phyloP scores from a whole-genome alignment of 2,797 vertebrate species.

The Scyliorhinus canicula region DNA sequence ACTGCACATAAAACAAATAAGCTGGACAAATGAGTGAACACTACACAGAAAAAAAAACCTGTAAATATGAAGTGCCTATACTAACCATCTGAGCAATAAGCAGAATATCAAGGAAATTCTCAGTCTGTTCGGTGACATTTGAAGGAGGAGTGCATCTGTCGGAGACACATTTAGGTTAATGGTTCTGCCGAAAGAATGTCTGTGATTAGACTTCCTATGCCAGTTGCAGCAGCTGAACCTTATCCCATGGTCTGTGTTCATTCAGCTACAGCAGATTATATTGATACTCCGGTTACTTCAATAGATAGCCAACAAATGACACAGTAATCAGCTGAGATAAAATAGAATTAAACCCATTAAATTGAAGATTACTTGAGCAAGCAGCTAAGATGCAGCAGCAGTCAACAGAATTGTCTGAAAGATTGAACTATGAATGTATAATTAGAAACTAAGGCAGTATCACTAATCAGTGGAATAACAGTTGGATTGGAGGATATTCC shows the following conservation, averaged over 20 bases:
- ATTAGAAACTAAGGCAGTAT: slow-evolving; percentile 31
- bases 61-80: background rate
- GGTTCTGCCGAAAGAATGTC: slow-evolving; percentile 15
- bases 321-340: slow-evolving; percentile 30
- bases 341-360: slow-evolving; percentile 27
- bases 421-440: slow-evolving; percentile 19
- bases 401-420: slow-evolving; percentile 32
- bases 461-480: slow-evolving; percentile 23
- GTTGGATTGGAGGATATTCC: slow-evolving; percentile 2
- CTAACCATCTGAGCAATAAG: background rate
- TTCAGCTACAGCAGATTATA: slow-evolving; percentile 30
- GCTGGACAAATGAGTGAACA: background rate
- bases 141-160: background rate
- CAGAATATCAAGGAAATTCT: background rate
- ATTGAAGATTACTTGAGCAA: slow-evolving; percentile 27
- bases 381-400: slow-evolving; percentile 25
- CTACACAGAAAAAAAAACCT: background rate
- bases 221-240: background rate
- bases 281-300: slow-evolving; percentile 29
- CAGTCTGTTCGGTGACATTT: slow-evolving; percentile 11
- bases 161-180: background rate
- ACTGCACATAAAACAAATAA: background rate
- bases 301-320: slow-evolving; percentile 26
- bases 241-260: slow-evolving; percentile 32
- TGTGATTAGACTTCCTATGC: slow-evolving; percentile 15